These are phyloP conservation scores for Potorous gilbertii DNA, from an alignment of 2,797 vertebrate species.

Conservation along the genomic window DNA sequence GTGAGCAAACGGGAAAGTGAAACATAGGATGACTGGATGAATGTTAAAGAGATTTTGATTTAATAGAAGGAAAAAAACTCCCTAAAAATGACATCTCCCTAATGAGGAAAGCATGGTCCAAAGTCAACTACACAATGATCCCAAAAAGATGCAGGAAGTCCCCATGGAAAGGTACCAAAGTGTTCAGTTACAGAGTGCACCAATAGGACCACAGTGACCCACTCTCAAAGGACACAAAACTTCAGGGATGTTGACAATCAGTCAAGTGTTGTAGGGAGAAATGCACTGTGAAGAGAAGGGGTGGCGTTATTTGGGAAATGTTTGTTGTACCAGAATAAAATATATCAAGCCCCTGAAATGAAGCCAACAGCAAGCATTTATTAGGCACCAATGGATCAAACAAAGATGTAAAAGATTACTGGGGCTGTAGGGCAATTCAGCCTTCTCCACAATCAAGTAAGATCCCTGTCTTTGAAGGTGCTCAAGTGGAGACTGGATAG, in stretches of 20 bases:
- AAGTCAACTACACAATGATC: neutral
- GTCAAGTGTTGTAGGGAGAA: neutral
- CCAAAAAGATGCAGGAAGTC: neutral
- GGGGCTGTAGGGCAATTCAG: neutral
- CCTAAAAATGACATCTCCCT: neutral
- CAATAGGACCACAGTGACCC: neutral
- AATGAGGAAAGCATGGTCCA: neutral
- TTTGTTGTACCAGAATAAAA: neutral
- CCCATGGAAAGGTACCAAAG: neutral
- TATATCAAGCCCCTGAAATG: neutral
- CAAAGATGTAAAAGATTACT: neutral
- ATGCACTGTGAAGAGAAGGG: neutral
- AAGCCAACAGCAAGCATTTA: neutral
- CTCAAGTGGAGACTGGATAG: rapidly evolving
- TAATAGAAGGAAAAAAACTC: neutral
- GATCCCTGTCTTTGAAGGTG: neutral
- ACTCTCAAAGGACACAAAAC: neutral
- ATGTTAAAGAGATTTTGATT: neutral
- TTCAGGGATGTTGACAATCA: neutral
- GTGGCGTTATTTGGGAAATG: neutral
- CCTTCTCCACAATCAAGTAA: neutral
- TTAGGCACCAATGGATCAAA: neutral
- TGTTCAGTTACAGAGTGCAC: neutral
- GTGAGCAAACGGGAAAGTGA: neutral
- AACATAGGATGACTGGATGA: neutral